These are phyloP conservation scores for Falco punctatus DNA, from an alignment of 2,113 vertebrate species.

Conservation along the genomic window DNA sequence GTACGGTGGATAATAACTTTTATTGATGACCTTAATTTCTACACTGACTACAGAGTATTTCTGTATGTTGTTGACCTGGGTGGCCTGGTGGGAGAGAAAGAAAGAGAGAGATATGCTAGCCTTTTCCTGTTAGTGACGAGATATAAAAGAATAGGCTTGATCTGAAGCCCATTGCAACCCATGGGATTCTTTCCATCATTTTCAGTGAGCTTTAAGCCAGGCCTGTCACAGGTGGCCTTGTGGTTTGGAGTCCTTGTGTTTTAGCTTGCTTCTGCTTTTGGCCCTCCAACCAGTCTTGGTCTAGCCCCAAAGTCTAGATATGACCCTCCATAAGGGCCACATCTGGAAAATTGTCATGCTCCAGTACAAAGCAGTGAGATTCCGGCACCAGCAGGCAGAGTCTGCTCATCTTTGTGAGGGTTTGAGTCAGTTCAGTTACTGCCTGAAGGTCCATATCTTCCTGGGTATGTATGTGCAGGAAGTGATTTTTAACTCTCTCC, in stretches of 20 bases:
- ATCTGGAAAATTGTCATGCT: background rate
- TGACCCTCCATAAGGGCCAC: background rate
- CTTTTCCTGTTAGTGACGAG: background rate
- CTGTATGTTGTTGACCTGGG: constrained; percentile 80
- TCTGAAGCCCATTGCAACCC: background rate
- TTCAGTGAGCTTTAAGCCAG: background rate
- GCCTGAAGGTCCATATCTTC: background rate
- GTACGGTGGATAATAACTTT: constrained; percentile 76
- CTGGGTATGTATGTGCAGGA: background rate
- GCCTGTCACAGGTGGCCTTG: background rate
- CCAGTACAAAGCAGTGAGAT: background rate
- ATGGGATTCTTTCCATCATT: background rate
- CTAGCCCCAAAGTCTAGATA: background rate
- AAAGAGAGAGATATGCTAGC: background rate
- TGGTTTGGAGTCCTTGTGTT: background rate
- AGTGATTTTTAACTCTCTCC: background rate
- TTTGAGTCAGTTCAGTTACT: background rate
- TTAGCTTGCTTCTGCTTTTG: background rate
- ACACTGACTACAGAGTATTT: constrained; percentile 80
- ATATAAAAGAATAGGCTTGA: background rate
- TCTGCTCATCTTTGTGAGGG: background rate
- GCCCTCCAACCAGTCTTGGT: background rate
- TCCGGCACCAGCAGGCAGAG: background rate
- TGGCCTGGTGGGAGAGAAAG: constrained; percentile 69
- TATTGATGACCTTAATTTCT: constrained; percentile 81